Evolutionary conservation across 2,113 vertebrate genomes (phyloP).

Genomic region (Hypomesus transpacificus): DNA sequence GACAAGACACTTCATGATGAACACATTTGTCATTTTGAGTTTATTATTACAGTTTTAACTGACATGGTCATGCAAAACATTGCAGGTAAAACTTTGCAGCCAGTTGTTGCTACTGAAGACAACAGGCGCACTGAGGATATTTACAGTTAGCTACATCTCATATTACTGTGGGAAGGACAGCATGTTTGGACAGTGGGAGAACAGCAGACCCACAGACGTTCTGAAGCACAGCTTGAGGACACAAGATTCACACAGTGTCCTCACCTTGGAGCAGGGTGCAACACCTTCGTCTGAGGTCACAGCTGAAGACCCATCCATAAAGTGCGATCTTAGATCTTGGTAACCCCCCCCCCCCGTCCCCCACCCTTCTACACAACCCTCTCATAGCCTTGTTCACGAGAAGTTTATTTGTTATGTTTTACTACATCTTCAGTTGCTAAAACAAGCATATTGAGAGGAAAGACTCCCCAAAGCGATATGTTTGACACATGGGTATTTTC

Average conservation of each 20-base stretch:
- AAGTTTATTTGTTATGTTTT: neutral
- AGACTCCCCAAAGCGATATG: neutral
- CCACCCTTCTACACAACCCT: too few relatives aligned
- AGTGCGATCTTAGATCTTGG: conserved; percentile 1
- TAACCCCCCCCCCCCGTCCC: neutral
- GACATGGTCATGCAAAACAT: conserved; percentile 66
- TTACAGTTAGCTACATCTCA: conserved; percentile 48
- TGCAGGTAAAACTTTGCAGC: conserved; percentile 42
- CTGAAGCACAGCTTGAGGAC: conserved; percentile 32
- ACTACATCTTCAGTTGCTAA: neutral
- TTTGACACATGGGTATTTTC: neutral
- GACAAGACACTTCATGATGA: neutral
- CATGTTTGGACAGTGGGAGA: conserved; percentile 31
- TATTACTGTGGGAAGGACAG: conserved; percentile 43
- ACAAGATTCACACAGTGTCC: conserved; percentile 13
- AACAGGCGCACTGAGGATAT: conserved; percentile 47
- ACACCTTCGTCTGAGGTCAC: conserved; percentile 13
- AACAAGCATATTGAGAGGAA: neutral
- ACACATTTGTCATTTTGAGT: neutral
- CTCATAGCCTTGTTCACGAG: neutral
- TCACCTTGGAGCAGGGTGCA: conserved; percentile 40
- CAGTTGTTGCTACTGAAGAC: conserved; percentile 42
- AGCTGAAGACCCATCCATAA: conserved; percentile 5
- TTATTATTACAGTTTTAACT: conserved; percentile 6
- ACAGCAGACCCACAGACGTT: conserved; percentile 20